These are phyloP conservation scores for Penaeus japonicus DNA, from an alignment of 1,140 invertebrate genomes.

Conservation along the genomic window DNA sequence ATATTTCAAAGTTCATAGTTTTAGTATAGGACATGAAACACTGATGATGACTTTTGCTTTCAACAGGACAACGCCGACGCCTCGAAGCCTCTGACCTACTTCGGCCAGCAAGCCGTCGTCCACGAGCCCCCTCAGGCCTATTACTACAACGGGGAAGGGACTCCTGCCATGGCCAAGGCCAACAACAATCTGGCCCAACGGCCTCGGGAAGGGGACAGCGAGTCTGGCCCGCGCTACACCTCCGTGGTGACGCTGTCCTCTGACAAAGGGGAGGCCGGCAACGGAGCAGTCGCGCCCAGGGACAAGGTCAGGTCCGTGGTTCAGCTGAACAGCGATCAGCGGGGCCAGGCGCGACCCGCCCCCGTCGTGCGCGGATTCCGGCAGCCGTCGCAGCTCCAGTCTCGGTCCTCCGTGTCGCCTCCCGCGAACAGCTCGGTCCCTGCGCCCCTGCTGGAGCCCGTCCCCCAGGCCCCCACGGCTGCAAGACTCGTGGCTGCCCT, in stretches of 20 bases:
- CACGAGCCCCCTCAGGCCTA: too few relatives aligned
- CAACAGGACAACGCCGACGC: too few relatives aligned
- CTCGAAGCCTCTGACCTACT: too few relatives aligned
- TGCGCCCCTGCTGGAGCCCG: neutral
- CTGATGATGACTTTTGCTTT: too few relatives aligned
- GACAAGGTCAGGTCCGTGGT: conserved; percentile 55
- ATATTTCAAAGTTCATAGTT: too few relatives aligned
- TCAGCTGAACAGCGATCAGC: conserved; percentile 48
- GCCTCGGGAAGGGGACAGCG: neutral
- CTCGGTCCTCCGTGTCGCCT: conserved; percentile 21
- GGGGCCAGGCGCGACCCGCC: neutral
- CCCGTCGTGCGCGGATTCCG: conserved; percentile 38
- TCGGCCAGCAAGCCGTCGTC: too few relatives aligned
- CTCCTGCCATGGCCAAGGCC: neutral
- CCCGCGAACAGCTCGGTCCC: conserved; percentile 24
- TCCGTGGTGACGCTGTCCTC: conserved; percentile 47
- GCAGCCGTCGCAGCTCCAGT: neutral
- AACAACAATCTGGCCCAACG: too few relatives aligned
- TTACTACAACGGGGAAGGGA: conserved; percentile 16
- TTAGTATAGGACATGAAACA: too few relatives aligned
- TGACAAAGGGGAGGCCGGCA: conserved; percentile 22
- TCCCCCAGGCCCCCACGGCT: conserved; percentile 13
- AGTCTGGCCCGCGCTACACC: conserved; percentile 41
- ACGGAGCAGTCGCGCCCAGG: neutral
- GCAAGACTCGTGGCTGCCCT: neutral